A percentile compares a stretch with the other conserved stretches of the same genome.
Evolutionary conservation across 1,140 invertebrate species (phyloP).

Genomic region (Drosophila gunungcola): DNA sequence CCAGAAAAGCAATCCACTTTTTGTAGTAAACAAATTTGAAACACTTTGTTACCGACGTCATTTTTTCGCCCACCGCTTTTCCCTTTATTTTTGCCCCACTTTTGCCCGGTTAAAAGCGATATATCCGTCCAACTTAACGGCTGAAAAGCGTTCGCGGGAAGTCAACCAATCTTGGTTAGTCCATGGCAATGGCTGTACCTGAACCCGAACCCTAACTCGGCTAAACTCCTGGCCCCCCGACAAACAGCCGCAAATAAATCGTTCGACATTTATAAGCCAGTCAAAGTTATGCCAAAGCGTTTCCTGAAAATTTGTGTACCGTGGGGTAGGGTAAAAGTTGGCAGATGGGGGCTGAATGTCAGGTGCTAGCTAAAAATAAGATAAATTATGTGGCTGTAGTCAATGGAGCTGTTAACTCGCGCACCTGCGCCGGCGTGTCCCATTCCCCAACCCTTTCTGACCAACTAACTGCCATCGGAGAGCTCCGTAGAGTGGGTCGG

Average conservation of each 20-base stretch:
- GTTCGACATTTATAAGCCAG: slow-evolving; percentile 82
- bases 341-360: slow-evolving; percentile 12
- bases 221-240: slow-evolving; percentile 19
- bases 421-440: slow-evolving; percentile 53
- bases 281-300: slow-evolving; percentile 79
- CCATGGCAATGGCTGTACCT: slow-evolving; percentile 9
- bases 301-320: slow-evolving; percentile 62
- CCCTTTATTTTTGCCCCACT: neutral
- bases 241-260: slow-evolving; percentile 75
- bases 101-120: slow-evolving; percentile 36
- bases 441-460: neutral
- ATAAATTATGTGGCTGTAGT: slow-evolving; percentile 80
- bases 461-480: neutral
- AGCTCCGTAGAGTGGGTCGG: neutral
- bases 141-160: neutral
- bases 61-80: slow-evolving; percentile 20
- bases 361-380: slow-evolving; percentile 73
- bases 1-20: slow-evolving; percentile 71
- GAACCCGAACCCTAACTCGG: slow-evolving; percentile 30
- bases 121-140: slow-evolving; percentile 28
- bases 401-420: slow-evolving; percentile 81
- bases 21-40: slow-evolving; percentile 80
- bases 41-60: slow-evolving; percentile 73
- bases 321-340: neutral
- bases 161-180: slow-evolving; percentile 33